Conservation (phyloP, 2,888 invertebrate species). For the Anagyrus pseudococci region DNA sequence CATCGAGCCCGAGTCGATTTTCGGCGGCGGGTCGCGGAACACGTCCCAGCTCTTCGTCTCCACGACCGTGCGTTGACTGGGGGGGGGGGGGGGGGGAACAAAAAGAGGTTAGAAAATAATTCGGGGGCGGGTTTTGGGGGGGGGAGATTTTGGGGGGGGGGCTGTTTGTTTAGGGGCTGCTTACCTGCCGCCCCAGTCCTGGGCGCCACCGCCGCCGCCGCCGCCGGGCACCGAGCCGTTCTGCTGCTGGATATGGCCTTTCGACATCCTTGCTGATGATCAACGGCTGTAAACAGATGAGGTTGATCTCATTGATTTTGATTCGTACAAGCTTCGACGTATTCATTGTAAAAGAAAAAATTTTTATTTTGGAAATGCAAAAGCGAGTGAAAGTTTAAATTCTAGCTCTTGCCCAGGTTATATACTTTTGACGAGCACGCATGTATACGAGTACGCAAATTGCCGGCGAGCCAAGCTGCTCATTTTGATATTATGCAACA, state of each 20-base stretch:
- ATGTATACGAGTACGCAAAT: too few species aligned
- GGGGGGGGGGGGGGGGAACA: background rate
- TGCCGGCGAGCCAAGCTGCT: too few species aligned
- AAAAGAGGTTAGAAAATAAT: too few species aligned
- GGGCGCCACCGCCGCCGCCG: slow-evolving; percentile 69
- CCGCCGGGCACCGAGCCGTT: slow-evolving; percentile 65
- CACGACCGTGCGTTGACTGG: slow-evolving; percentile 80
- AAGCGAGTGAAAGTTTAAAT: too few species aligned
- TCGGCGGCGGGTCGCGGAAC: slow-evolving; percentile 89
- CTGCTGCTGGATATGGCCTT: slow-evolving; percentile 73
- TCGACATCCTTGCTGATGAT: slow-evolving; percentile 66
- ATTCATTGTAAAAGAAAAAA: too few species aligned
- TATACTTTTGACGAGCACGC: too few species aligned
- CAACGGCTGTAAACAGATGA: slow-evolving; percentile 27
- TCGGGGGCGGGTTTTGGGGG: too few species aligned
- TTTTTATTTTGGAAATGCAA: too few species aligned
- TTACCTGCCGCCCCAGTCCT: slow-evolving; percentile 91
- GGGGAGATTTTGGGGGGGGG: too few species aligned
- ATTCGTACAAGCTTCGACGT: too few species aligned
- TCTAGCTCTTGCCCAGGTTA: too few species aligned
- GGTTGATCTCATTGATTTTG: background rate
- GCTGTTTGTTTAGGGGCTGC: slow-evolving; percentile 39
- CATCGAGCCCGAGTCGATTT: slow-evolving; percentile 87
- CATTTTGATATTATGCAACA: too few species aligned
- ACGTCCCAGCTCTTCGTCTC: slow-evolving; percentile 98